Conservation (phyloP, 2,888 invertebrate species). For the Eupithecia centaureata region DNA sequence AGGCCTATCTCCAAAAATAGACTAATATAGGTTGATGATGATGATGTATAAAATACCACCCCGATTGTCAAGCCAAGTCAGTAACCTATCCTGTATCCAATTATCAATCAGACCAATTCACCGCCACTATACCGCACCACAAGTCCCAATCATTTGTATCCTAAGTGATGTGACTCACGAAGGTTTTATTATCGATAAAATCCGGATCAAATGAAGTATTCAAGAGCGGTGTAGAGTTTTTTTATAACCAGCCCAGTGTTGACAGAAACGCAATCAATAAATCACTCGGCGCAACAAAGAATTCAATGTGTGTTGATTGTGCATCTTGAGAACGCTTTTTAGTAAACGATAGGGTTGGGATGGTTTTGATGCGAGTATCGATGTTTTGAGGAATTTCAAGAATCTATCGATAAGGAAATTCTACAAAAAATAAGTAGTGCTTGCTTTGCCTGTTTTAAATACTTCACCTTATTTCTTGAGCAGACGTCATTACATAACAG, state of each 20-base stretch:
- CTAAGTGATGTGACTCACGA: constrained; percentile 80
- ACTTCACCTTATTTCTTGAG: too few relatives aligned
- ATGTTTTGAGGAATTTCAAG: constrained; percentile 18
- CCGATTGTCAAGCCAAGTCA: too few relatives aligned
- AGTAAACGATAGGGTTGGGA: constrained; percentile 66
- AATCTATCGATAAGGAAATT: too few relatives aligned
- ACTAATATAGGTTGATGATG: too few relatives aligned
- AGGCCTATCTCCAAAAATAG: too few relatives aligned
- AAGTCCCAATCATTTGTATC: constrained; percentile 72
- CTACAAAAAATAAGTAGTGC: too few relatives aligned
- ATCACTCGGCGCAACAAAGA: constrained; percentile 80
- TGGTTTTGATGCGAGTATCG: constrained; percentile 35
- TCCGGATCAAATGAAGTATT: constrained; percentile 84
- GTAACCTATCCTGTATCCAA: not conserved
- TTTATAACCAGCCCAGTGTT: constrained; percentile 70
- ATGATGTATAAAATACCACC: constrained; percentile 5
- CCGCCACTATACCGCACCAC: not conserved
- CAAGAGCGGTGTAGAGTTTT: constrained; percentile 68
- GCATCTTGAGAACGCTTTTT: constrained; percentile 79
- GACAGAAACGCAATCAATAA: constrained; percentile 84
- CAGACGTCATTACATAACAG: too few relatives aligned
- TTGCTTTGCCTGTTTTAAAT: too few relatives aligned
- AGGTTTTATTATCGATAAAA: constrained; percentile 81
- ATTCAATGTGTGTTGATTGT: constrained; percentile 84
- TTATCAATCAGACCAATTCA: constrained; percentile 12